Conservation (phyloP, 2,113 vertebrate species). For the Ibidorhyncha struthersii region DNA sequence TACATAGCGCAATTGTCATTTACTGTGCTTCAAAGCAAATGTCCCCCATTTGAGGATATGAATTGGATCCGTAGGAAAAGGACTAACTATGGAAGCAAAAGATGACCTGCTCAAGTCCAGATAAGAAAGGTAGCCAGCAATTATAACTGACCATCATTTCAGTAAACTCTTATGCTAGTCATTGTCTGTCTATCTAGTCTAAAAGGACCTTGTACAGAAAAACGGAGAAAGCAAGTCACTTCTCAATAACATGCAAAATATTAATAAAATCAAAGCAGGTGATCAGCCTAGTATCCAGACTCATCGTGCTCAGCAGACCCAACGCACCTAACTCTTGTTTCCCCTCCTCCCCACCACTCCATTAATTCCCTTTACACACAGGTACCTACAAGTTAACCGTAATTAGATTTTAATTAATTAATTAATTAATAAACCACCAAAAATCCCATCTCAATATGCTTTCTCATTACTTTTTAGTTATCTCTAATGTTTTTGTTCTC, state of each 20-base stretch:
- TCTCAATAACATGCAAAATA: neutral
- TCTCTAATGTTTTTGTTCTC: neutral
- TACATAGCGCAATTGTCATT: neutral
- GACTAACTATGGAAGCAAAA: neutral
- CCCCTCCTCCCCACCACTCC: neutral
- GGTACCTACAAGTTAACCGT: neutral
- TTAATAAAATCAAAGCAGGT: neutral
- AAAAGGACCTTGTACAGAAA: neutral
- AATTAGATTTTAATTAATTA: neutral
- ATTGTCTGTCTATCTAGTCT: neutral
- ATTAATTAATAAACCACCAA: neutral
- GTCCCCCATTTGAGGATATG: neutral
- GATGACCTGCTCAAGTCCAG: neutral
- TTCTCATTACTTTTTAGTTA: neutral
- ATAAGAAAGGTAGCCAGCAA: neutral
- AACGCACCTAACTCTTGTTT: neutral
- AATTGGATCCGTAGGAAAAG: neutral
- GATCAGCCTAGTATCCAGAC: neutral
- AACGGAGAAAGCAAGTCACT: neutral
- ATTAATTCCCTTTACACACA: neutral
- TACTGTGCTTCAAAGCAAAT: neutral
- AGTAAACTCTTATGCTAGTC: neutral
- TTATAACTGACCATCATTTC: neutral
- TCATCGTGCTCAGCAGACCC: neutral
- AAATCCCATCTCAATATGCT: neutral